Base-by-base conservation (phyloP, 2,888 invertebrate genomes). In the Protonemura montana region DNA sequence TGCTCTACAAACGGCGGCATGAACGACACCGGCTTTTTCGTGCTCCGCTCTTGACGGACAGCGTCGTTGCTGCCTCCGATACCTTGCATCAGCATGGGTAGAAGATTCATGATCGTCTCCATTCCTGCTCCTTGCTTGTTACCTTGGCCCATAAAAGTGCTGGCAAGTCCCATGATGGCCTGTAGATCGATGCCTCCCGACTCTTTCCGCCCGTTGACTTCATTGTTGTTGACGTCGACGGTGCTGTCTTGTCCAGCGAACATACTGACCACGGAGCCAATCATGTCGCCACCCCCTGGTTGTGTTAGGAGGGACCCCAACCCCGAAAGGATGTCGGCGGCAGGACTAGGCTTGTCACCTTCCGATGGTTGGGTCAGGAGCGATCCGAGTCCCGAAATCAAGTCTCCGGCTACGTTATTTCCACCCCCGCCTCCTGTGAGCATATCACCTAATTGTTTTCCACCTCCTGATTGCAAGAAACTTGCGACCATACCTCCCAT, bases 1-100 rank as follows among this genome's bases (percentile, higher is more conserved):
- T 95, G 93, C 89, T 95, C 95, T 90, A 94, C 90, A 91, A 95
- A 89, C 87, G 95, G 96, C 0, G 96, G 96, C 88, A 97, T 91
- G 89, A 95, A 94, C 90, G 94, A 94, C 90, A 94, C 82, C 85
- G 81, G 7, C 30, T 83, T 30, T 41, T 82, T 27, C 35, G 30
- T 2, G 41, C 27, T 27, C 0, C 25, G 6, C 80, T 85, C 78
- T n/a, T 27, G 81, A 0, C 82, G 78, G 0, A 77, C 42, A 59
- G 77, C 30, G 25, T 41, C 81, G 35, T 30, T 13, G 78, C 29
- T 25, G 29, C 84, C 59, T 25, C 76, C 77, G 0, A 96, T 90
- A 0, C 94, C 93, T 88, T 94, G 95, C 92, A 96, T 91, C 0
- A 96, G 90, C 90, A 95, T 91, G 0, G 96, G 96, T 87, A 96